Evolutionary conservation across 92 coral and sea anemone genomes (phyloP), one percentile per base, ranked within the genome.

Genomic region (Porites divaricata): DNA sequence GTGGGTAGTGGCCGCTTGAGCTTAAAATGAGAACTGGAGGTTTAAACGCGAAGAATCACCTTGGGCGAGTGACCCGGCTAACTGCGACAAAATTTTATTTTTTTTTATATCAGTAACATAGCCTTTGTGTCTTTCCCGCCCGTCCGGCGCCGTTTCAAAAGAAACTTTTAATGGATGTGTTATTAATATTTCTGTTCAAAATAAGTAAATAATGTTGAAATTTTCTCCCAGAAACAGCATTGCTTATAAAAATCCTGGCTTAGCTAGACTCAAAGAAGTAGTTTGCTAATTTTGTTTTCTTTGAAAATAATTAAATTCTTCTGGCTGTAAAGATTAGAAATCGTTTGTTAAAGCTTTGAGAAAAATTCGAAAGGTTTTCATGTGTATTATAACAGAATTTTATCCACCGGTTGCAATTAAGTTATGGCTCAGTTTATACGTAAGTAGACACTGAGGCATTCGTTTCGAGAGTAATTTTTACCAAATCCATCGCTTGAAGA

Each of bases 101-200:
- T n/a, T 67, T 10, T 13, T 11, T 13, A 45, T 19, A 61, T 70
- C 63, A 26, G 52, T 62, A 76, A 72, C 79, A 72, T 26, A 50
- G 26, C 61, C 56, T 22, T 72, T 63, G 78, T 80, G 21, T 49
- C 10, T 6, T 8, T 57, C 19, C 79, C 72, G 86, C 22, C 86
- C 79, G 71, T 21, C 79, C 62, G 86, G 86, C 86, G 86, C 86
- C 86, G 48, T 61, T 24, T 23, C 57, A 56, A 59, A 72, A 82
- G 72, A 74, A 48, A 61, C 72, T 51, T 82, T 82, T 72, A 82
- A 72, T 82, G 72, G 79, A 26, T 10, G 62, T 21, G 49, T 48
- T 59, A 79, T 67, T 67, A 79, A 79, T 79, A 51, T 78, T 79
- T 66, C 84, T 79, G 52, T 79, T 51, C 23, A 52, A 25, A 67